phyloP scores from a whole-genome alignment of 2,888 invertebrate species.

The Phengaris alcon region DNA sequence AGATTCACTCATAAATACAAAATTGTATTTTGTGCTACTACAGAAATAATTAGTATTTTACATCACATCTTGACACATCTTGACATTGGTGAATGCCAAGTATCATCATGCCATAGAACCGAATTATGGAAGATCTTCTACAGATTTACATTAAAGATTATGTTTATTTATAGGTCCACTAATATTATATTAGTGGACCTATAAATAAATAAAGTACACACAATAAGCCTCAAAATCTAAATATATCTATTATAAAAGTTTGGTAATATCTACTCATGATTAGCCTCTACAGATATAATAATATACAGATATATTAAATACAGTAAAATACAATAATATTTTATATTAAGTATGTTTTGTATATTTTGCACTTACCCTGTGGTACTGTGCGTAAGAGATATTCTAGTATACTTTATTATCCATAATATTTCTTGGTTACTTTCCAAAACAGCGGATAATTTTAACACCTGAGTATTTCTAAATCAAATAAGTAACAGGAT shows the following conservation, averaged over 20 bases:
- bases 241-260: too few relatives aligned
- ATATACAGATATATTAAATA: not conserved
- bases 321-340: too few relatives aligned
- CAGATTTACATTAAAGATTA: not conserved
- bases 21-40: not conserved
- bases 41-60: not conserved
- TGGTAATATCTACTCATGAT: not conserved
- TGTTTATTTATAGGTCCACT: too few relatives aligned
- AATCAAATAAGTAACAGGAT: too few relatives aligned
- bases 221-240: not conserved
- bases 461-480: not conserved
- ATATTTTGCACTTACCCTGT: not conserved
- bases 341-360: too few relatives aligned
- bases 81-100: not conserved
- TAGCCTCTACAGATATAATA: not conserved
- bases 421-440: not conserved
- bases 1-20: not conserved
- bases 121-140: conserved; percentile 1
- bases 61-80: not conserved
- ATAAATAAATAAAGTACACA: conserved; percentile 2
- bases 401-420: not conserved
- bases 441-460: not conserved
- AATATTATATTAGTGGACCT: not conserved
- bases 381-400: not conserved
- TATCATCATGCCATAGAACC: not conserved